phyloP scores from a whole-genome alignment of 2,888 invertebrate species.

The Heliconius charithonia region DNA sequence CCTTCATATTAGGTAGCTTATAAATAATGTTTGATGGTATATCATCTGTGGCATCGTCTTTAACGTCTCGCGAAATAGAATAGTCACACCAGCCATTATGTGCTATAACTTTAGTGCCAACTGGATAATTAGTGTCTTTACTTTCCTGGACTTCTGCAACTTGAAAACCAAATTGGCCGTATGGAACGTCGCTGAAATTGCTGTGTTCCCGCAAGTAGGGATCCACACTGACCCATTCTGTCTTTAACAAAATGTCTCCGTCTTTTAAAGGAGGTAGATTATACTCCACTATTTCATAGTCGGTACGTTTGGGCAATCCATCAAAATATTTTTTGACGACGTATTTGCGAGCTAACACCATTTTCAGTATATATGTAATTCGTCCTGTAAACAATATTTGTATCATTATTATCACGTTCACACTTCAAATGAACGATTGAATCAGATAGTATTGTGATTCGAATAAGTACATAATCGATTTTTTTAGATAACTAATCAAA shows the following conservation, averaged over 20 bases:
- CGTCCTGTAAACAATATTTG: not conserved
- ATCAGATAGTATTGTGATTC: too few species aligned
- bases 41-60: conserved; percentile 63
- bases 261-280: conserved; percentile 83
- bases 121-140: conserved; percentile 83
- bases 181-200: conserved; percentile 43
- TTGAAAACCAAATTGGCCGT: conserved; percentile 56
- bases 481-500: too few species aligned
- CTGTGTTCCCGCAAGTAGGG: conserved; percentile 57
- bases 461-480: too few species aligned
- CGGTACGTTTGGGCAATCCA: conserved; percentile 82
- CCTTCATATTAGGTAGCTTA: conserved; percentile 85
- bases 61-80: conserved; percentile 52
- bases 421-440: too few species aligned
- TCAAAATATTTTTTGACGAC: conserved; percentile 81
- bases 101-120: conserved; percentile 83
- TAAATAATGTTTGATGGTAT: conserved; percentile 81
- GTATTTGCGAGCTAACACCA: conserved; percentile 83
- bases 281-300: conserved; percentile 84
- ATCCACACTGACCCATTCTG: conserved; percentile 63
- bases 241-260: conserved; percentile 72
- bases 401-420: not conserved
- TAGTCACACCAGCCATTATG: conserved; percentile 87
- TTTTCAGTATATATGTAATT: conserved; percentile 47
- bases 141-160: conserved; percentile 82